Base-by-base conservation (phyloP, 2,113 vertebrate species). In the Barbus barbus region DNA sequence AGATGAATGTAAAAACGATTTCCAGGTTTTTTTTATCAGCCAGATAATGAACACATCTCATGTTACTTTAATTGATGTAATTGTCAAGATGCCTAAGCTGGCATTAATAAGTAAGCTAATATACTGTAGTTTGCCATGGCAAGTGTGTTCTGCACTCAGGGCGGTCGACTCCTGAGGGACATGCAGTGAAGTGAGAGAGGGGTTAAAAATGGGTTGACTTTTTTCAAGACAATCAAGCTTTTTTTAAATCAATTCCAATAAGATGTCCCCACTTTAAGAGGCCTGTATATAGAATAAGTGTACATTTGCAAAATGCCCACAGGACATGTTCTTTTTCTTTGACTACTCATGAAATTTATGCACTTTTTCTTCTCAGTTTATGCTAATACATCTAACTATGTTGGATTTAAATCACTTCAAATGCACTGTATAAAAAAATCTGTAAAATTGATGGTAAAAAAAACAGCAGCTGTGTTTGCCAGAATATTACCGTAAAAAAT, bases 1-100 rank as follows among this genome's bases (percentile, higher is more conserved):
- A 63, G 58, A 80, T 44, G 5, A 65, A 80, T 80, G n/a, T n/a
- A 63, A 65, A 65, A 9, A 80, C 4, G 9, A 77, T 77, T 74
- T 75, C 60, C 46, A 24, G n/a, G n/a, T 20, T 56, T 78, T 44
- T 69, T 69, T 51, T 41, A 38, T 41, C 22, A 78, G 3, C 18
- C 0, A 33, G 24, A 24, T 78, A 26, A 60, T 60, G 22, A 78
- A 61, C 33, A 78, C 44, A 60, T 60, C 31, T 36, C 75, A 58
- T n/a, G 14, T 33, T 48, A 24, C 16, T 75, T 51, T 53, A 53
- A 76, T 53, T 51, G 24, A 20, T 5, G n/a, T 76, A 33, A 76
- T 24, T 51, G 26, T 28, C 28, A 51, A 53, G 24, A 76, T 12
- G 5, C 38, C 74, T 76, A 28, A 76, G 48, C n/a, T 53, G 44